Conservation (phyloP, 2,888 invertebrate genomes). For the Germaria angustata region DNA sequence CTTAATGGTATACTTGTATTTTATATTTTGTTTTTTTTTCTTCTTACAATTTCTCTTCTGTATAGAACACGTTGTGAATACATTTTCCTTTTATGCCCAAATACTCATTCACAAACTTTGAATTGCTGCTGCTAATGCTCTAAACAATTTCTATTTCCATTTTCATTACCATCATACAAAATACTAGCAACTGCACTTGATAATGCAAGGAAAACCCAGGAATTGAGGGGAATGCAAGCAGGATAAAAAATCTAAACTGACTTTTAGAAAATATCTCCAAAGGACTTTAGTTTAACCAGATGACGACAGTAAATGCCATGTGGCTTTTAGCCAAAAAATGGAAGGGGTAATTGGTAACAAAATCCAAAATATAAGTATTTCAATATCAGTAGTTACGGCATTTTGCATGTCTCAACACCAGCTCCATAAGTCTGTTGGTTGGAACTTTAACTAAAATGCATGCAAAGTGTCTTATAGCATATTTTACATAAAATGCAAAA, state of each 20-base stretch:
- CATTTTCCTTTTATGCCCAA: slow-evolving; percentile 31
- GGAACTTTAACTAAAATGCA: not conserved
- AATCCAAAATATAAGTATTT: not conserved
- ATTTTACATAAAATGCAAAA: slow-evolving; percentile 17
- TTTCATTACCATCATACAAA: slow-evolving; percentile 58
- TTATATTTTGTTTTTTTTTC: too few relatives aligned
- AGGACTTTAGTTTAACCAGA: slow-evolving; percentile 65
- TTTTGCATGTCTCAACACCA: not conserved
- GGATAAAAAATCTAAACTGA: slow-evolving; percentile 35
- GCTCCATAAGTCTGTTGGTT: not conserved
- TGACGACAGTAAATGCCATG: slow-evolving; percentile 68
- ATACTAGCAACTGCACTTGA: slow-evolving; percentile 5
- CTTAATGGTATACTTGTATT: slow-evolving; percentile 7
- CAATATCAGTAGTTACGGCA: not conserved
- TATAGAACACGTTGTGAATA: slow-evolving; percentile 36
- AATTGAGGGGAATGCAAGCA: not conserved
- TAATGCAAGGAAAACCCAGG: not conserved
- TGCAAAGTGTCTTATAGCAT: slow-evolving; percentile 29
- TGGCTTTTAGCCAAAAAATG: slow-evolving; percentile 66
- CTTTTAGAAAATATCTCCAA: slow-evolving; percentile 62
- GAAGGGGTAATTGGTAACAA: not conserved
- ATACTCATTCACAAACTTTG: slow-evolving; percentile 20
- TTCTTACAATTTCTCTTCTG: slow-evolving; percentile 15
- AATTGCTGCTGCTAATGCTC: slow-evolving; percentile 55
- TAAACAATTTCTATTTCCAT: slow-evolving; percentile 62